Evolutionary conservation across 2,888 invertebrate genomes (phyloP).

Genomic region (Mythimna pallens): DNA sequence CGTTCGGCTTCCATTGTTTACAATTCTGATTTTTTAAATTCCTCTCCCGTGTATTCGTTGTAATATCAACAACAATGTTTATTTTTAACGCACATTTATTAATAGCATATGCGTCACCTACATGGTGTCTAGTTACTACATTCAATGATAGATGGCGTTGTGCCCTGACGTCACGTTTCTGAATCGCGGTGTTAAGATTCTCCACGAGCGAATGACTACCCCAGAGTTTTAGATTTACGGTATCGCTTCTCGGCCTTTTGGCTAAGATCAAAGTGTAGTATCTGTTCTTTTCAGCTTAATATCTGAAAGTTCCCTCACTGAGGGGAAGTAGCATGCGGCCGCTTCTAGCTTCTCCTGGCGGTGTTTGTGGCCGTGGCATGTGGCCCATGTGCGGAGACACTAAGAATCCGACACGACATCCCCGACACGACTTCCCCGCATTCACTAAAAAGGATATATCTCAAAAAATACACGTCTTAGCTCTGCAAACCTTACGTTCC

Average conservation of each 20-base stretch:
- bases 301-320: slow-evolving; percentile 56
- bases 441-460: too few species aligned
- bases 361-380: too few species aligned
- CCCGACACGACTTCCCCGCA: too few species aligned
- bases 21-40: background rate
- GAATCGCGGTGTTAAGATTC: slow-evolving; percentile 52
- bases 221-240: fast-evolving
- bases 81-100: background rate
- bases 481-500: too few species aligned
- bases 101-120: slow-evolving; percentile 3
- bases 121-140: background rate
- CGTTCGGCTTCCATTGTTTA: background rate
- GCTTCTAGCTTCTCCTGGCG: too few species aligned
- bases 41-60: background rate
- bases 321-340: slow-evolving; percentile 12
- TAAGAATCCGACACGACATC: too few species aligned
- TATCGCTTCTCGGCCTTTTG: slow-evolving; percentile 59
- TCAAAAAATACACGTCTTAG: too few species aligned
- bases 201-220: slow-evolving; percentile 25
- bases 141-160: slow-evolving; percentile 31
- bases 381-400: too few species aligned
- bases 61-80: background rate
- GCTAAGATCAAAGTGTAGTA: slow-evolving; percentile 58
- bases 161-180: slow-evolving; percentile 43
- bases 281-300: slow-evolving; percentile 57